Conservation (phyloP, 2,888 invertebrate genomes). For the Aphidoletes aphidimyza region DNA sequence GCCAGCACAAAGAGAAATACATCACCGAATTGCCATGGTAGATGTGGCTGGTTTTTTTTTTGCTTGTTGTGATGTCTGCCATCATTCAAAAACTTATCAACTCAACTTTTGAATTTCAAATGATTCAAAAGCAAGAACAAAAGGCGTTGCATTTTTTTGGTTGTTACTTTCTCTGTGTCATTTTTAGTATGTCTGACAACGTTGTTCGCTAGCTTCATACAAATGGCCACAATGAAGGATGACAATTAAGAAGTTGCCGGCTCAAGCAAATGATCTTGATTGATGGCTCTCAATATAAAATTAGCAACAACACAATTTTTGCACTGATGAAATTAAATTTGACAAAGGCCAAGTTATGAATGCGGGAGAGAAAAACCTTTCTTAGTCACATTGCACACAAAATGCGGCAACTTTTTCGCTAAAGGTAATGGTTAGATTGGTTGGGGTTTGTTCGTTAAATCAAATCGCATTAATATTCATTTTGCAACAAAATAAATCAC, state of each 20-base stretch:
- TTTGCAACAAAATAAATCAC: conserved; percentile 35
- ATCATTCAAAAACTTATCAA: not conserved
- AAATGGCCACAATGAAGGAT: not conserved
- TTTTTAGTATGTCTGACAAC: too few species aligned
- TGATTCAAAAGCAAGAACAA: not conserved
- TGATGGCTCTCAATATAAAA: conserved; percentile 37
- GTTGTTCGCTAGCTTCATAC: too few species aligned
- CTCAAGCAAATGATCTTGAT: conserved; percentile 16
- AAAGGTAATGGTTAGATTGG: too few species aligned
- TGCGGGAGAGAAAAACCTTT: too few species aligned
- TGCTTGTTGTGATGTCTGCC: not conserved
- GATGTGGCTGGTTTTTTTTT: not conserved
- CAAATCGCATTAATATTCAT: conserved; percentile 51
- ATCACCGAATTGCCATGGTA: not conserved
- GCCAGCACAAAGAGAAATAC: not conserved
- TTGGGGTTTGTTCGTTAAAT: not conserved
- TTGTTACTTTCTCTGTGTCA: not conserved
- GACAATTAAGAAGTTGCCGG: not conserved
- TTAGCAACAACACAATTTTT: not conserved
- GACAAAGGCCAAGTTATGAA: not conserved
- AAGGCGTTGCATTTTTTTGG: not conserved
- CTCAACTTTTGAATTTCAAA: conserved; percentile 2
- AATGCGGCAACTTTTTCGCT: too few species aligned
- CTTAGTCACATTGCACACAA: not conserved
- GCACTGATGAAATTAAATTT: conserved; percentile 15